Conservation (phyloP, 2,888 invertebrate species). For the Tethea ocularis region DNA sequence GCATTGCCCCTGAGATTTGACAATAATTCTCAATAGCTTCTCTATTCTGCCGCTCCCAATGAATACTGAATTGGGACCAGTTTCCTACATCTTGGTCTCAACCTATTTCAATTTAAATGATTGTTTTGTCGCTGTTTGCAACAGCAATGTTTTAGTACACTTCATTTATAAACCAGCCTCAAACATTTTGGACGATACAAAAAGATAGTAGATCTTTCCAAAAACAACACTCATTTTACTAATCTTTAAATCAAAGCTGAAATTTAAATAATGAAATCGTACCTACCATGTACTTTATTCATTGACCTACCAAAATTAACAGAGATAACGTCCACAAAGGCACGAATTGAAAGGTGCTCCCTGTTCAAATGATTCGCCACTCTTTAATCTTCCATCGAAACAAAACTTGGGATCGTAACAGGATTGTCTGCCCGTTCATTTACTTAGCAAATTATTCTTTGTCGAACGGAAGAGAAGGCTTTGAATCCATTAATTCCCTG, state of each 20-base stretch:
- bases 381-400: slow-evolving; percentile 82
- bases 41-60: slow-evolving; percentile 70
- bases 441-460: slow-evolving; percentile 84
- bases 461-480: slow-evolving; percentile 81
- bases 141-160: slow-evolving; percentile 16
- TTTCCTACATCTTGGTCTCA: slow-evolving; percentile 59
- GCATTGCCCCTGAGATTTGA: slow-evolving; percentile 74
- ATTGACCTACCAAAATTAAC: slow-evolving; percentile 78
- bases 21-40: slow-evolving; percentile 78
- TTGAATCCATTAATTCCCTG: slow-evolving; percentile 82
- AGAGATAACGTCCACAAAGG: slow-evolving; percentile 76
- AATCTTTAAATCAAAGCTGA: slow-evolving; percentile 54
- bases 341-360: slow-evolving; percentile 66
- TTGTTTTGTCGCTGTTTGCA: slow-evolving; percentile 43
- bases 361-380: slow-evolving; percentile 72
- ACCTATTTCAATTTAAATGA: slow-evolving; percentile 80
- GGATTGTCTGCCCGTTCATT: slow-evolving; percentile 82
- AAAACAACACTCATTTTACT: slow-evolving; percentile 15
- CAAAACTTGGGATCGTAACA: slow-evolving; percentile 78
- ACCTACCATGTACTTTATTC: slow-evolving; percentile 68
- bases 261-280: slow-evolving; percentile 70
- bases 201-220: background rate
- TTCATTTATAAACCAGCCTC: slow-evolving; percentile 9
- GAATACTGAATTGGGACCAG: slow-evolving; percentile 73
- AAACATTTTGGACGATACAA: background rate